A percentile compares a stretch with the other conserved stretches of the same genome.
Evolutionary conservation across 2,113 vertebrate genomes (phyloP).

Genomic region (Zeus faber): DNA sequence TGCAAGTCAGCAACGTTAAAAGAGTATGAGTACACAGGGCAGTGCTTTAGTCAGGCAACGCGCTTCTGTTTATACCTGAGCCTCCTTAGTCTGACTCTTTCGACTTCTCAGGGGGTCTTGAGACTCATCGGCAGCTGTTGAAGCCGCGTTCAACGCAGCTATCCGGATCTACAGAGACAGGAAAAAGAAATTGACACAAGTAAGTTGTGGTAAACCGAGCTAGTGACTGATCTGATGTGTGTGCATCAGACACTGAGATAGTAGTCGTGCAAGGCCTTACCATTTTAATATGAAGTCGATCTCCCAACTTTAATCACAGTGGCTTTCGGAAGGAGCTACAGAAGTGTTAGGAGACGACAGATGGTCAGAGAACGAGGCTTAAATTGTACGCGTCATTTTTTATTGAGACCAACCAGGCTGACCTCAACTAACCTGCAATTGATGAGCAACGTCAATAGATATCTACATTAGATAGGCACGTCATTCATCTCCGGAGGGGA

Average conservation of each 20-base stretch:
- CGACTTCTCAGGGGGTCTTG: slow-evolving; percentile 85
- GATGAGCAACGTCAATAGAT: no score
- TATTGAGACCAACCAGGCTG: no score
- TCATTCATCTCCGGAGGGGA: no score
- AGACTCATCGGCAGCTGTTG: slow-evolving; percentile 84
- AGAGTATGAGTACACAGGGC: neutral
- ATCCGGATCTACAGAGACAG: slow-evolving; percentile 85
- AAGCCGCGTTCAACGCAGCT: slow-evolving; percentile 91
- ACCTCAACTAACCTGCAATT: no score
- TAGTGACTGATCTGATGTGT: no score
- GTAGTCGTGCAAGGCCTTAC: slow-evolving; percentile 42
- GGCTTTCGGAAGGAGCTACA: slow-evolving; percentile 10
- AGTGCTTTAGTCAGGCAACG: neutral
- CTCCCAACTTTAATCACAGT: slow-evolving; percentile 11
- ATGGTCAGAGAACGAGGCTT: no score
- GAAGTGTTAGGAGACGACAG: no score
- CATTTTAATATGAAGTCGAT: slow-evolving; percentile 42
- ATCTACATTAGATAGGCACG: no score
- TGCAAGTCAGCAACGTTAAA: no score
- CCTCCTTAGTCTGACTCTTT: slow-evolving; percentile 95
- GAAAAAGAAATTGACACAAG: neutral
- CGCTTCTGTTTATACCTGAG: slow-evolving; percentile 77
- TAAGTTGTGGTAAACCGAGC: no score
- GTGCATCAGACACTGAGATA: no score
- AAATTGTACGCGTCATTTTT: no score